Evolutionary conservation across 2,113 vertebrate species (phyloP).

Genomic region (Neomonachus schauinslandi): DNA sequence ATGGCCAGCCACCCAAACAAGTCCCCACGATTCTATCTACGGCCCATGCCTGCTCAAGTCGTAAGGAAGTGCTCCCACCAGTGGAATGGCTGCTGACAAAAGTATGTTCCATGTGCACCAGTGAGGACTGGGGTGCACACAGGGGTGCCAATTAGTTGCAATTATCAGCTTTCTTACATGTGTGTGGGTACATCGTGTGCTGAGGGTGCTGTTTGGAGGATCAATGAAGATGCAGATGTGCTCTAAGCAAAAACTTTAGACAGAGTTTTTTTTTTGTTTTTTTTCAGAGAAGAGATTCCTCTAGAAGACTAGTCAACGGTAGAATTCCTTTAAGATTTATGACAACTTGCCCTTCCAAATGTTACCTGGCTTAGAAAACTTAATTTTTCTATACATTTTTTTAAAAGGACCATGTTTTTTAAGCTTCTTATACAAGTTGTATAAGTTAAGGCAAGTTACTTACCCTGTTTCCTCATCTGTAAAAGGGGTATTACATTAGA

Average conservation of each 20-base stretch:
- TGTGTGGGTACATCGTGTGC: rapidly evolving
- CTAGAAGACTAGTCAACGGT: background rate
- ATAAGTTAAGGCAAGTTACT: background rate
- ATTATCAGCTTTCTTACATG: background rate
- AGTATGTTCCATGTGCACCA: no score
- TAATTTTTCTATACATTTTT: background rate
- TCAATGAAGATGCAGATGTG: background rate
- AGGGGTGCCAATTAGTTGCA: background rate
- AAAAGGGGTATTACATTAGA: background rate
- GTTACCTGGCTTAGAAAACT: background rate
- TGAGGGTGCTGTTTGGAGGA: background rate
- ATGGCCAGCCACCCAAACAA: rapidly evolving
- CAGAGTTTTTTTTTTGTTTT: background rate
- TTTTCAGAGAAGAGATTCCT: background rate
- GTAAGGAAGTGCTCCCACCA: rapidly evolving
- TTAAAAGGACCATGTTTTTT: background rate
- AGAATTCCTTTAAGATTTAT: background rate
- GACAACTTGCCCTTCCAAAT: background rate
- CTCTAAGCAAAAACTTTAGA: background rate
- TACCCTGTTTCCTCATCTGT: background rate
- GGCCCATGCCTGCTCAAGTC: background rate
- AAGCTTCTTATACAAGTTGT: background rate
- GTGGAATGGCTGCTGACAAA: background rate
- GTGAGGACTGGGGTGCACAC: rapidly evolving
- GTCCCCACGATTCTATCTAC: no score